Percentiles rank a stretch among this genome's conserved stretches.
Conservation (phyloP, 1,140 invertebrate genomes). For the Augochlora pura region DNA sequence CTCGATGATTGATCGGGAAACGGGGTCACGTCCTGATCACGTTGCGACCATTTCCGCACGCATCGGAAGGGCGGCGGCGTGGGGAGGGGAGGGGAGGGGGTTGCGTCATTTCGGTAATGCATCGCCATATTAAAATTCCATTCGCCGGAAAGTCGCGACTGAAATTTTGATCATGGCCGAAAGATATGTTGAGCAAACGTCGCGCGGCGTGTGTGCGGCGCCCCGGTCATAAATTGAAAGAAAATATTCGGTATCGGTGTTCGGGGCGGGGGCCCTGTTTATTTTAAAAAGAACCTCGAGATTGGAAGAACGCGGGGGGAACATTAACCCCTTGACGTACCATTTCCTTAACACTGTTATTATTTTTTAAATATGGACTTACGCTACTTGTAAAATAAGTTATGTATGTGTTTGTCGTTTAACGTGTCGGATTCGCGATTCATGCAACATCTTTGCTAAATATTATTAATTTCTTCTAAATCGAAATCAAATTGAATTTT, state of each 20-base stretch:
- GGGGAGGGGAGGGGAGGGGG: too few relatives aligned
- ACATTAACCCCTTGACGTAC: too few relatives aligned
- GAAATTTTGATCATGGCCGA: not conserved
- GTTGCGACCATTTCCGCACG: not conserved
- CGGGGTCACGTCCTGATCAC: not conserved
- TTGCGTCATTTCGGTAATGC: not conserved
- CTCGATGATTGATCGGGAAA: not conserved
- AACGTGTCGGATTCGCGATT: too few relatives aligned
- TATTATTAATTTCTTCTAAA: too few relatives aligned
- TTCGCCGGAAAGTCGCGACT: not conserved
- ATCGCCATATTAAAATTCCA: not conserved
- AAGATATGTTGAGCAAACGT: not conserved
- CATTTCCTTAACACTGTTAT: too few relatives aligned
- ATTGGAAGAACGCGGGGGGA: not conserved
- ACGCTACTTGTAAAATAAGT: too few relatives aligned
- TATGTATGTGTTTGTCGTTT: too few relatives aligned
- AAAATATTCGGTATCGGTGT: not conserved
- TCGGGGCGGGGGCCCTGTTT: not conserved
- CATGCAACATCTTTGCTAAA: too few relatives aligned
- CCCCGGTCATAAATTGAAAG: slow-evolving; percentile 6
- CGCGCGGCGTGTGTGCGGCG: not conserved
- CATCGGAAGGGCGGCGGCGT: not conserved
- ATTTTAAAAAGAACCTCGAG: not conserved
- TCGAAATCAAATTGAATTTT: too few relatives aligned
- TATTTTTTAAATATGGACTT: too few relatives aligned